These are phyloP conservation scores for Plebejus melissa DNA, from an alignment of 2,888 invertebrate genomes.

Conservation along the genomic window DNA sequence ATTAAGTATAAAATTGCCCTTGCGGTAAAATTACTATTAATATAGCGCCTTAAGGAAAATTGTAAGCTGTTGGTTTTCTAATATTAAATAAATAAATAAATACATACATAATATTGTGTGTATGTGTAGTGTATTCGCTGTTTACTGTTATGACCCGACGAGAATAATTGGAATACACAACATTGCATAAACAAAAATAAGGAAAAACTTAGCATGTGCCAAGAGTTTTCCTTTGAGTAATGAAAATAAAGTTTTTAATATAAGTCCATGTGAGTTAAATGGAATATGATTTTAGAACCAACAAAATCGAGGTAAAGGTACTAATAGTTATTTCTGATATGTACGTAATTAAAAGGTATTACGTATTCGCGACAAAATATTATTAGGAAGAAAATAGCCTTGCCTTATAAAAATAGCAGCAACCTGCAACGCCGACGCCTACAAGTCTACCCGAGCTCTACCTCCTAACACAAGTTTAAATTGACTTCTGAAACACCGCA, in stretches of 20 bases:
- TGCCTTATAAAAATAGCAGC: background rate
- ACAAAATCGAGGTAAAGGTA: too few species aligned
- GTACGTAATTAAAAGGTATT: too few species aligned
- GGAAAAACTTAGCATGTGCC: background rate
- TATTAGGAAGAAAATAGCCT: background rate
- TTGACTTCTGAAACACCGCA: background rate
- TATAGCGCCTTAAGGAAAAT: too few species aligned
- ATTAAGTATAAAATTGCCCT: too few species aligned
- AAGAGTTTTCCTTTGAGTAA: background rate
- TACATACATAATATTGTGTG: too few species aligned
- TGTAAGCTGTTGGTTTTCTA: too few species aligned
- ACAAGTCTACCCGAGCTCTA: background rate
- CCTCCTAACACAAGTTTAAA: slow-evolving; percentile 1
- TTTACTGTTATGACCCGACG: background rate
- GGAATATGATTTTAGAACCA: too few species aligned
- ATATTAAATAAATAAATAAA: too few species aligned
- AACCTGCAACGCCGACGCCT: background rate
- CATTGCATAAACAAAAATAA: background rate
- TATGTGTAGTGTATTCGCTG: background rate
- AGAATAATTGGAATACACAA: slow-evolving; percentile 1
- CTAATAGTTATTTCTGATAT: too few species aligned
- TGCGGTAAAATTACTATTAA: too few species aligned
- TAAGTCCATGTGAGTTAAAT: background rate
- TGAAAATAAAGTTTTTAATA: background rate
- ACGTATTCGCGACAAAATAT: background rate